Conservation (phyloP, 1,140 invertebrate species). For the Zaprionus nigranus region DNA sequence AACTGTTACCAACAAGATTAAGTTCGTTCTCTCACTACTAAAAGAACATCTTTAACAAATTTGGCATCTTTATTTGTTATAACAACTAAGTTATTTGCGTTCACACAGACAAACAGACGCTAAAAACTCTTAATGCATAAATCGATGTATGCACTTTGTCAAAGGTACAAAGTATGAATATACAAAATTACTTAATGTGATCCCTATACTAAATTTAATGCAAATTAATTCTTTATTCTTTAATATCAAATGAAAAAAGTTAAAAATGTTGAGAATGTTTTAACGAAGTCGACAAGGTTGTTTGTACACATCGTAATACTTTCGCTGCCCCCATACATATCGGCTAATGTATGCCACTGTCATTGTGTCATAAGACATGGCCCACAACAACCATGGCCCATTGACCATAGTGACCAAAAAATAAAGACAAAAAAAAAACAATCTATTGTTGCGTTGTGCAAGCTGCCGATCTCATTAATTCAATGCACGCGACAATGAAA, state of each 20-base stretch:
- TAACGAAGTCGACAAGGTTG: not conserved
- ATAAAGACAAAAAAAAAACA: not conserved
- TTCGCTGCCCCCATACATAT: not conserved
- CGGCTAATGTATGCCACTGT: constrained; percentile 4
- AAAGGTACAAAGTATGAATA: too few species aligned
- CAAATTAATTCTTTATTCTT: not conserved
- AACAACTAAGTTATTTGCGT: not conserved
- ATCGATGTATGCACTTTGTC: not conserved
- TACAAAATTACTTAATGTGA: too few species aligned
- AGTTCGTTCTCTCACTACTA: too few species aligned
- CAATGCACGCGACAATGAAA: constrained; percentile 58
- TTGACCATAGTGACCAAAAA: constrained; percentile 8
- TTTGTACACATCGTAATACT: not conserved
- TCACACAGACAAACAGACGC: not conserved
- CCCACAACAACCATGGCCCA: constrained; percentile 14
- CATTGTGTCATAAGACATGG: constrained; percentile 15
- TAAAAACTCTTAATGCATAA: not conserved
- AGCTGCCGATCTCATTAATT: constrained; percentile 33
- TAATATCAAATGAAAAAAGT: not conserved
- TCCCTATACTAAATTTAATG: not conserved
- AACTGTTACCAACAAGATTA: not conserved
- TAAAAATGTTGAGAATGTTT: not conserved
- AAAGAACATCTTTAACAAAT: not conserved
- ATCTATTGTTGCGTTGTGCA: constrained; percentile 32
- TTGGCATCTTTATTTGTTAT: not conserved